phyloP scores from a whole-genome alignment of 2,888 invertebrate species.

The Eumacrocentrus americanus region DNA sequence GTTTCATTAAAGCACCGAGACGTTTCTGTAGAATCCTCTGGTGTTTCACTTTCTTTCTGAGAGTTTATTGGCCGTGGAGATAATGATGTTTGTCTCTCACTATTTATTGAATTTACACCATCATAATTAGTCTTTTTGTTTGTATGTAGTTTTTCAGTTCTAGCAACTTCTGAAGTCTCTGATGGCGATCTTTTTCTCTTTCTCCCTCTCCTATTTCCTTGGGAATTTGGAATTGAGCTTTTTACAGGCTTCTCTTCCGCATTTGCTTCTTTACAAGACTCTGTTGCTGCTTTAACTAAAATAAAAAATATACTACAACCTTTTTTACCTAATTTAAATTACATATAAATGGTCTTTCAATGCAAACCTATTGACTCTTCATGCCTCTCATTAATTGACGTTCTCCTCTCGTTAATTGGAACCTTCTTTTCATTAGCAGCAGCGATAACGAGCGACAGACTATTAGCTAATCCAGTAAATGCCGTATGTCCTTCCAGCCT shows the following conservation, averaged over 20 bases:
- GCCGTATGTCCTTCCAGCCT: slow-evolving; percentile 85
- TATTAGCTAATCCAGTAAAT: slow-evolving; percentile 83
- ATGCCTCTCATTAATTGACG: slow-evolving; percentile 37
- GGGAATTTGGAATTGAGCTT: slow-evolving; percentile 26
- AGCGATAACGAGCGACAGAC: slow-evolving; percentile 71
- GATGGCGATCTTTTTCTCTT: slow-evolving; percentile 37
- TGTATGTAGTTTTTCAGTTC: slow-evolving; percentile 23
- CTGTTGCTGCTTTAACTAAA: slow-evolving; percentile 38
- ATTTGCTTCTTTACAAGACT: slow-evolving; percentile 36
- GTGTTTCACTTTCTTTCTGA: not conserved
- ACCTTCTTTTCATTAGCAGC: slow-evolving; percentile 70
- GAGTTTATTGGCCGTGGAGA: slow-evolving; percentile 34
- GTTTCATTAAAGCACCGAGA: not conserved
- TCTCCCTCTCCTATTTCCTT: slow-evolving; percentile 33
- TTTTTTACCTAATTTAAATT: too few relatives aligned
- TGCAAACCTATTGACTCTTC: slow-evolving; percentile 26
- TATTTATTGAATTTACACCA: slow-evolving; percentile 22
- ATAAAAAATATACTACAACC: not conserved
- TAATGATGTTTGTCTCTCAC: slow-evolving; percentile 34
- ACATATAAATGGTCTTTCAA: slow-evolving; percentile 8
- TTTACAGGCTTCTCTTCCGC: slow-evolving; percentile 36
- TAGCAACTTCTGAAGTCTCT: slow-evolving; percentile 6
- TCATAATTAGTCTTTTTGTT: slow-evolving; percentile 29
- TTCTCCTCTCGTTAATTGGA: slow-evolving; percentile 62
- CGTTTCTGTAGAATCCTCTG: not conserved